A percentile compares a stretch with the other conserved stretches of the same genome.
phyloP scores from a whole-genome alignment of 2,113 vertebrate genomes.

The Sprattus sprattus region DNA sequence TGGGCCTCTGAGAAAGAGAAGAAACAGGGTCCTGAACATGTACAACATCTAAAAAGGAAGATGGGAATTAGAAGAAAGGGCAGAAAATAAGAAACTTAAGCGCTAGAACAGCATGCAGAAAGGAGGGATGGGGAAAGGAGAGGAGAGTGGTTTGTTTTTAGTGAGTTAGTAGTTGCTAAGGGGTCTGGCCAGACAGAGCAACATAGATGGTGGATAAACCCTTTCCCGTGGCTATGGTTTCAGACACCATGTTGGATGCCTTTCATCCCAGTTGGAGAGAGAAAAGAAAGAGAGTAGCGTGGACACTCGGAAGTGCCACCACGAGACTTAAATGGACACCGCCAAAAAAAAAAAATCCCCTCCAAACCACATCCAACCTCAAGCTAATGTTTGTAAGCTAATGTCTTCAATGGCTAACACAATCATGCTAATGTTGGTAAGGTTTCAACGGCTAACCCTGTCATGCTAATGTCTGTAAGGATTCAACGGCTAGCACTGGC shows the following conservation, averaged over 20 bases:
- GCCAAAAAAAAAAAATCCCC: not conserved
- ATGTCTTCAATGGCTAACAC: not conserved
- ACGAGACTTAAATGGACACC: not conserved
- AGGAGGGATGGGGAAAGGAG: slow-evolving; percentile 59
- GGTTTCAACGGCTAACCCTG: no score
- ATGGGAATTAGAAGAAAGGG: slow-evolving; percentile 61
- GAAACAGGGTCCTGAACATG: slow-evolving; percentile 92
- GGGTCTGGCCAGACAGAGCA: slow-evolving; percentile 40
- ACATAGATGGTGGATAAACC: slow-evolving; percentile 7
- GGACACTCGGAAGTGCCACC: not conserved
- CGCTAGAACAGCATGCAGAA: slow-evolving; percentile 59
- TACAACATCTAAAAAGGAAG: slow-evolving; percentile 81
- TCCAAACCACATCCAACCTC: not conserved
- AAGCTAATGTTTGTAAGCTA: no score
- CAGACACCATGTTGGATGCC: not conserved
- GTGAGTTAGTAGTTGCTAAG: slow-evolving; percentile 35
- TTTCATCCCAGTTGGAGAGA: not conserved
- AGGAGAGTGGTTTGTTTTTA: slow-evolving; percentile 59
- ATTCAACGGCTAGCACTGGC: not conserved
- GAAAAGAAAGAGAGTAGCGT: not conserved
- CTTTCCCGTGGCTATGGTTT: slow-evolving; percentile 14
- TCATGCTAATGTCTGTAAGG: not conserved
- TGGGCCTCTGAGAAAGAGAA: slow-evolving; percentile 96
- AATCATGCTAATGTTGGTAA: not conserved
- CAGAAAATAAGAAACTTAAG: slow-evolving; percentile 56